Conservation (phyloP, 2,113 vertebrate species). For the Carlito syrichta region DNA sequence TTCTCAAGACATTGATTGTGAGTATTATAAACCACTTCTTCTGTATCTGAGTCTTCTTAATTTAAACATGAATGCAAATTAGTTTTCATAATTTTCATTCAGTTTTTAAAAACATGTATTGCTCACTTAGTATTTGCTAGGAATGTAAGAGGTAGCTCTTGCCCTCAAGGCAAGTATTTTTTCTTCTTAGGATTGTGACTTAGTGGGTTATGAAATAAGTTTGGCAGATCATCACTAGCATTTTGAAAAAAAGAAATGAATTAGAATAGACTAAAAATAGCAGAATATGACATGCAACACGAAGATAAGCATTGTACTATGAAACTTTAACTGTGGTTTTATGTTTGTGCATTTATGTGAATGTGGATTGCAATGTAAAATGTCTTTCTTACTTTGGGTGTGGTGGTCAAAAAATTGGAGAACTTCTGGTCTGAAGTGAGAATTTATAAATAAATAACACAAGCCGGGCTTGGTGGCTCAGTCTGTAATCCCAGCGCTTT, state of each 20-base stretch:
- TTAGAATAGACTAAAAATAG: background rate
- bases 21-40: background rate
- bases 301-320: background rate
- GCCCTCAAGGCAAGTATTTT: conserved; percentile 1
- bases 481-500: too few relatives aligned
- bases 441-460: background rate
- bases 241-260: background rate
- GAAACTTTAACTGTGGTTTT: background rate
- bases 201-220: background rate
- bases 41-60: background rate
- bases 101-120: background rate
- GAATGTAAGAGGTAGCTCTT: background rate
- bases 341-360: background rate
- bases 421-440: background rate
- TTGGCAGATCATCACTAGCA: background rate
- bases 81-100: background rate
- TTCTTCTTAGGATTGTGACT: conserved; percentile 42
- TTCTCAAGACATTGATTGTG: background rate
- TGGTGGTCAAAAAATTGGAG: background rate
- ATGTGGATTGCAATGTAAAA: background rate
- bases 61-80: conserved; percentile 26
- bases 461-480: too few relatives aligned
- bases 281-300: background rate
- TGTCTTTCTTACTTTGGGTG: background rate
- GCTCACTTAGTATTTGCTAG: background rate